A percentile compares a stretch with the other conserved stretches of the same genome.
phyloP scores from a whole-genome alignment of 2,113 vertebrate genomes.

The Thomomys bottae region DNA sequence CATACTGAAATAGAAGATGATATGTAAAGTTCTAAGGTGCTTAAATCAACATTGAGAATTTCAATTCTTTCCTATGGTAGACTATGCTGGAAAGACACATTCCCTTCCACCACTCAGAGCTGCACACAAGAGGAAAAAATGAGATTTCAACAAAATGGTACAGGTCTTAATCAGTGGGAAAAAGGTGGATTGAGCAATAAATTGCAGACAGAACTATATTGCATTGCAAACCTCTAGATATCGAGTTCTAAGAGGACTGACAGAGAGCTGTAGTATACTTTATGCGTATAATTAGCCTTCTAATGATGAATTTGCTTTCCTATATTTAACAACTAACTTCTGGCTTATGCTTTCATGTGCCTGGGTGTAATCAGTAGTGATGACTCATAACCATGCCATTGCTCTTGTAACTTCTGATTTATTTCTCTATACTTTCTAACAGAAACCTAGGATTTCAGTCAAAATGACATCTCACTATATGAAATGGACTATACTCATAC shows the following conservation, averaged over 20 bases:
- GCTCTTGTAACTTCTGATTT: not conserved
- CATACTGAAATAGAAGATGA: conserved; percentile 2
- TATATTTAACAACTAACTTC: not conserved
- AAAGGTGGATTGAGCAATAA: not conserved
- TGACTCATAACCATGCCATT: not conserved
- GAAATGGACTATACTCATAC: not conserved
- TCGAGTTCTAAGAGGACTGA: not conserved
- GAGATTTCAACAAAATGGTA: not conserved
- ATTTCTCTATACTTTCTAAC: not conserved
- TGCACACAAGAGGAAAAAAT: too few relatives aligned
- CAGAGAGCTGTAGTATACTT: not conserved
- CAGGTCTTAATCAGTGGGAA: not conserved
- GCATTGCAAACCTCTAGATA: not conserved
- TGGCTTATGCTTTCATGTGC: not conserved
- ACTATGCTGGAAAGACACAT: not conserved
- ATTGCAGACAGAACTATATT: not conserved
- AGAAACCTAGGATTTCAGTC: not conserved
- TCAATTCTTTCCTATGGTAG: not conserved
- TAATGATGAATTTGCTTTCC: not conserved
- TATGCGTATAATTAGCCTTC: not conserved
- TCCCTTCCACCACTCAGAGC: not conserved
- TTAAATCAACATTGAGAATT: not conserved
- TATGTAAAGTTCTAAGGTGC: not conserved
- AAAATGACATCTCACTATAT: not conserved
- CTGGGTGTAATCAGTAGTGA: not conserved